phyloP scores from a whole-genome alignment of 2,888 invertebrate species.

The Ariolimax columbianus region DNA sequence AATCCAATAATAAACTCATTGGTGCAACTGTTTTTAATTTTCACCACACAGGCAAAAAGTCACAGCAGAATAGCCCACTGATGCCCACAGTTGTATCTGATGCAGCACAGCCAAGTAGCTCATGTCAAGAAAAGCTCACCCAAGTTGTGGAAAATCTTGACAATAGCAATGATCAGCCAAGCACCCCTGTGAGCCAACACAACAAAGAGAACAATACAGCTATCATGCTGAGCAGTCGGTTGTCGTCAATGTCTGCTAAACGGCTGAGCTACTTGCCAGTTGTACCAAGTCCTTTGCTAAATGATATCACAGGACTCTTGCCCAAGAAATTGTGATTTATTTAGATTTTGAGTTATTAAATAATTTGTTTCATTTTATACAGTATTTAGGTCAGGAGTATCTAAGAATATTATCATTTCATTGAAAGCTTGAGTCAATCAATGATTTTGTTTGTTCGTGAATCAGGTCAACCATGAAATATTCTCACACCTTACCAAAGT shows the following conservation, averaged over 20 bases:
- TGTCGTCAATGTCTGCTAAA: conserved; percentile 52
- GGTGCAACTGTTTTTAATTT: no score
- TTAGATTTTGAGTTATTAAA: background rate
- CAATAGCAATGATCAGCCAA: background rate
- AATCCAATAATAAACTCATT: no score
- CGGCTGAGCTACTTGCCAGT: conserved; percentile 66
- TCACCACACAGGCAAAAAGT: background rate
- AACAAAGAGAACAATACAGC: conserved; percentile 50
- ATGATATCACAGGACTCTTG: conserved; percentile 56
- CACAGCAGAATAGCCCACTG: background rate
- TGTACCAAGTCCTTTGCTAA: conserved; percentile 71
- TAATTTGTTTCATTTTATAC: background rate
- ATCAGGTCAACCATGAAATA: no score
- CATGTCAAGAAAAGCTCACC: background rate
- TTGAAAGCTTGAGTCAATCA: no score
- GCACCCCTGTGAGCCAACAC: background rate
- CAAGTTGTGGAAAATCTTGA: background rate
- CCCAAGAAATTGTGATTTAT: conserved; percentile 17
- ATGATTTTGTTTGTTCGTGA: no score
- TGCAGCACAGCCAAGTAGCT: background rate
- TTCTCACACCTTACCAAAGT: no score
- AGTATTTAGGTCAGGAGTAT: background rate
- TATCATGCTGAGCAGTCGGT: background rate
- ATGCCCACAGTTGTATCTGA: background rate
- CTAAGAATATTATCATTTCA: conserved; percentile 40